Conservation (phyloP, 2,888 invertebrate genomes). For the Globia sparganii region DNA sequence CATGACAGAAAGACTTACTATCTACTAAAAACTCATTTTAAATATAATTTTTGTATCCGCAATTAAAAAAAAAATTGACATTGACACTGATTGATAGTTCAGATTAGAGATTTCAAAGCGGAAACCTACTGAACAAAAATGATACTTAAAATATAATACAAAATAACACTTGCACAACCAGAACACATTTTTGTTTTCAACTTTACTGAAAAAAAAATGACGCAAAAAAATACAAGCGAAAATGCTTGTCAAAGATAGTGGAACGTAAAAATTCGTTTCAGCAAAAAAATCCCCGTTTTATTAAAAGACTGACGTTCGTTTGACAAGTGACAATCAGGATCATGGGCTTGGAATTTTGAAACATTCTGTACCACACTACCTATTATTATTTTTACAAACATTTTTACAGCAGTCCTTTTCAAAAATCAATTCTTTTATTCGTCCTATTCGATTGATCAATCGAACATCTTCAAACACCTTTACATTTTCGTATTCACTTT, state of each 20-base stretch:
- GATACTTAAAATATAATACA: background rate
- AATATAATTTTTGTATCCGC: rapidly evolving
- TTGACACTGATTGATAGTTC: background rate
- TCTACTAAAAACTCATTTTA: background rate
- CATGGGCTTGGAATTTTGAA: slow-evolving; percentile 55
- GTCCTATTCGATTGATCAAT: slow-evolving; percentile 23
- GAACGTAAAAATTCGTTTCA: slow-evolving; percentile 15
- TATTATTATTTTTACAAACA: slow-evolving; percentile 66
- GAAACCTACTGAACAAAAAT: background rate
- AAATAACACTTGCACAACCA: background rate
- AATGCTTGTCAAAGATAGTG: slow-evolving; percentile 10
- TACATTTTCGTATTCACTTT: slow-evolving; percentile 35
- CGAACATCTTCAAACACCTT: slow-evolving; percentile 11
- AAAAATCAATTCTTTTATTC: background rate
- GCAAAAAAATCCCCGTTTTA: slow-evolving; percentile 29
- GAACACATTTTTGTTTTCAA: background rate
- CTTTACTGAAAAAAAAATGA: background rate
- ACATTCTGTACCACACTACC: slow-evolving; percentile 68
- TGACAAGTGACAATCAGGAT: slow-evolving; percentile 54
- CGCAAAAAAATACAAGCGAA: background rate
- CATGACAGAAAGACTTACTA: background rate
- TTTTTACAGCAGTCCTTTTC: slow-evolving; percentile 34
- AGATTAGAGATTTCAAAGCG: background rate
- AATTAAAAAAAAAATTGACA: background rate
- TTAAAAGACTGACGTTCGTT: slow-evolving; percentile 38